These are phyloP conservation scores for Leptura quadrifasciata DNA, from an alignment of 2,888 invertebrate species.

Conservation along the genomic window DNA sequence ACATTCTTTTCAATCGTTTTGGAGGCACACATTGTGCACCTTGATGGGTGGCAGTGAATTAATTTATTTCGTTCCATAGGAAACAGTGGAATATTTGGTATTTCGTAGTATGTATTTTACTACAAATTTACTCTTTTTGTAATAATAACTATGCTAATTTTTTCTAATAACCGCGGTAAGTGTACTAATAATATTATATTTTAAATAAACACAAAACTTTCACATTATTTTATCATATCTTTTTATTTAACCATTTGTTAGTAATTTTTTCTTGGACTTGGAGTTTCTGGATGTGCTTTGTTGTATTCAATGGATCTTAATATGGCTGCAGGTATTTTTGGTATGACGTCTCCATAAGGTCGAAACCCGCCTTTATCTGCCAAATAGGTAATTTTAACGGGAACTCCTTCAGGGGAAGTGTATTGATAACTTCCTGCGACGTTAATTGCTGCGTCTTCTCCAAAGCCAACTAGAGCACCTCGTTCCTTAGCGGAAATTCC, in stretches of 20 bases:
- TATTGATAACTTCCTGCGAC: constrained; percentile 18
- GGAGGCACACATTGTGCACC: no score
- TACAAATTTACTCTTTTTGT: no score
- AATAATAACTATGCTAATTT: no score
- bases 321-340: constrained; percentile 36
- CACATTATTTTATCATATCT: neutral
- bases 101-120: no score
- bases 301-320: constrained; percentile 25
- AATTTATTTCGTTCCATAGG: no score
- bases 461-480: neutral
- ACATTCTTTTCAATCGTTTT: no score
- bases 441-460: constrained; percentile 13
- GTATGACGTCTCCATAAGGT: constrained; percentile 68
- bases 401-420: constrained; percentile 58
- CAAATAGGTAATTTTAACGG: constrained; percentile 79
- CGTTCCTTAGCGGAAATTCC: constrained; percentile 20
- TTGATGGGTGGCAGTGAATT: no score
- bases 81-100: no score
- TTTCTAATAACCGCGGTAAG: neutral
- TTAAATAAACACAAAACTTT: neutral
- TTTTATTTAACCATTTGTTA: neutral
- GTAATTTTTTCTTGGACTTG: neutral
- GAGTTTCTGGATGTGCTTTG: constrained; percentile 4
- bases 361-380: constrained; percentile 87
- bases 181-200: neutral